These are phyloP conservation scores for Gastrophysa polygoni DNA, from an alignment of 2,888 invertebrate species.

Conservation along the genomic window DNA sequence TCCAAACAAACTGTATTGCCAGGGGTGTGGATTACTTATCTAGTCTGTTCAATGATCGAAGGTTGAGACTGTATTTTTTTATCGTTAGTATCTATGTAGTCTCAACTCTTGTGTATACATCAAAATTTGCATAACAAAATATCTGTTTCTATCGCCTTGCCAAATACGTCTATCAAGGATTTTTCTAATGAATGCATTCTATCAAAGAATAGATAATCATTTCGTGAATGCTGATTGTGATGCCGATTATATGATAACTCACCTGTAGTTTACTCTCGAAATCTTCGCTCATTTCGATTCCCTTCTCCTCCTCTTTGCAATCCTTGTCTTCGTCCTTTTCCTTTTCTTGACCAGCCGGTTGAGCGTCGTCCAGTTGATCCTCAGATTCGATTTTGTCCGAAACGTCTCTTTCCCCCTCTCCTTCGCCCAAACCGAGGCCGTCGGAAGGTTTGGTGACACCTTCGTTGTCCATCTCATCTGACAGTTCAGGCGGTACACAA, in stretches of 20 bases:
- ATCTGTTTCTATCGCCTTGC: too few species aligned
- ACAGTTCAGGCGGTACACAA: slow-evolving; percentile 87
- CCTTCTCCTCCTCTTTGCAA: slow-evolving; percentile 87
- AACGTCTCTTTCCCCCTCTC: slow-evolving; percentile 92
- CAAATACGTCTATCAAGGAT: too few species aligned
- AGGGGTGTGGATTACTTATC: too few species aligned
- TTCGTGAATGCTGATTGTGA: too few species aligned
- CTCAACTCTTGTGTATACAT: too few species aligned
- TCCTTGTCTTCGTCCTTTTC: slow-evolving; percentile 71
- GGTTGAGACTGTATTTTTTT: too few species aligned
- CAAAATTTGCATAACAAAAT: too few species aligned
- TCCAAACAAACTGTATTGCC: too few species aligned
- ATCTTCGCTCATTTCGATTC: slow-evolving; percentile 95
- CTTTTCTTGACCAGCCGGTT: slow-evolving; percentile 78
- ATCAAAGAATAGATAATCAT: too few species aligned
- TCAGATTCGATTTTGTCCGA: slow-evolving; percentile 88
- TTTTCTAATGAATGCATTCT: too few species aligned
- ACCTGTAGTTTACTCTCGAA: slow-evolving; percentile 86
- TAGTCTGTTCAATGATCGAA: too few species aligned
- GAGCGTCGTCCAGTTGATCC: slow-evolving; percentile 92
- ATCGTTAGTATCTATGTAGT: too few species aligned
- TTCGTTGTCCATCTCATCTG: slow-evolving; percentile 70
- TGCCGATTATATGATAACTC: slow-evolving; percentile 32
- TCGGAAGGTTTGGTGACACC: slow-evolving; percentile 61
- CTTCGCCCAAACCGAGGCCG: slow-evolving; percentile 91